Conservation (phyloP, 2,113 vertebrate genomes). For the Cichladusa arquata region DNA sequence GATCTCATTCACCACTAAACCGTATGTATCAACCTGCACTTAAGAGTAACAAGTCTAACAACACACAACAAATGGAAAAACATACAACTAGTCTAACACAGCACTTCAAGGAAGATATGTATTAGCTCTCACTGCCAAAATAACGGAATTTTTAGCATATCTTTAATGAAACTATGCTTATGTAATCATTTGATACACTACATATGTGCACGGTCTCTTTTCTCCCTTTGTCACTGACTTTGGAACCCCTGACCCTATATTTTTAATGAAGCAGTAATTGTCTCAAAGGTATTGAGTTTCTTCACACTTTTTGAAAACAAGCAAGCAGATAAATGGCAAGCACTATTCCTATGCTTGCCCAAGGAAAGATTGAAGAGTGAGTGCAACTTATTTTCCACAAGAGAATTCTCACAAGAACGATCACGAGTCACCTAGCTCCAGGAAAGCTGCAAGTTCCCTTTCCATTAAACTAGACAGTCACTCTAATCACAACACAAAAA, state of each 20-base stretch:
- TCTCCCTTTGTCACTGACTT: not conserved
- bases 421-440: accelerated
- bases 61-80: accelerated
- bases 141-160: not conserved
- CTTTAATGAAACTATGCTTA: not conserved
- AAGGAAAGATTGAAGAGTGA: not conserved
- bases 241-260: not conserved
- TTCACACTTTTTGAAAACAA: not conserved
- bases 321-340: not conserved
- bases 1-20: not conserved
- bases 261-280: not conserved
- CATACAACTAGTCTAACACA: not conserved
- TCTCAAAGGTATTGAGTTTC: not conserved
- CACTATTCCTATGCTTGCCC: not conserved
- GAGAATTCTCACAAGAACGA: not conserved
- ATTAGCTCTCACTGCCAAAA: not conserved
- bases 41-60: not conserved
- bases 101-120: not conserved
- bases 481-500: not conserved
- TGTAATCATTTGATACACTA: not conserved
- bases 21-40: not conserved
- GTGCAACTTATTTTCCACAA: not conserved
- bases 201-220: not conserved
- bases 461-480: not conserved
- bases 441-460: not conserved